Base-by-base conservation (phyloP, 1,140 invertebrate genomes). In the Triops cancriformis region DNA sequence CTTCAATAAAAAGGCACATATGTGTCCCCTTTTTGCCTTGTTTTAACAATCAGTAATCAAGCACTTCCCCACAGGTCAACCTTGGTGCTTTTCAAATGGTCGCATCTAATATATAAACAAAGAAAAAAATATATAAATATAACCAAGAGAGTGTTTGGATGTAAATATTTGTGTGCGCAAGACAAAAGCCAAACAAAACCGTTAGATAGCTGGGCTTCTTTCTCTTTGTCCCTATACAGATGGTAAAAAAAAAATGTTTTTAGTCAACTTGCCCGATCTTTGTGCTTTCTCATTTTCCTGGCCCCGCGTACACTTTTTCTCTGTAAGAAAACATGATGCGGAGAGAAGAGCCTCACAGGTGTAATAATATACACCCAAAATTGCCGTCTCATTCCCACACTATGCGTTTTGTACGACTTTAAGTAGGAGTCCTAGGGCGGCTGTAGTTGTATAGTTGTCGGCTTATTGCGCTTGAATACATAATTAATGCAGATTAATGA, bases 401-500 rank as follows among this genome's bases (percentile, higher is more conserved):
- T 64, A 23, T 64, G 51, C 23, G 14, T 18, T 64, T 64, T 64
- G 51, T 64, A 64, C 1, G 51, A 64, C 18, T 64, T n/a, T 23
- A 64, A 64, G 23, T 64, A 64, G 51, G 51, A 64, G 18, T 64
- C 51, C 51, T 64, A 11, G 4, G 18, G 51, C 51, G 51, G 14
- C 51, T 23, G 18, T 64, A 14, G 51, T 64, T 64, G 18, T 64
- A 64, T 64, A 14, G 51, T 23, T 64, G n/a, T 64, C 51, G 51
- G 51, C 51, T 64, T 64, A 64, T 64, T 64, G 23, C 23, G 18
- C 51, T 0, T 64, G 51, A 64, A 64, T 64, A 14, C 51, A 64
- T 64, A 64, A 64, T 64, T 64, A 64, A 64, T 64, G 51, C 51
- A 64, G 51, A 64, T 23, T 64, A 64, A 64, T 64, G 51, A 64